These are phyloP conservation scores for Ganaspis brasiliensis DNA, from an alignment of 2,888 invertebrate species.

Conservation along the genomic window DNA sequence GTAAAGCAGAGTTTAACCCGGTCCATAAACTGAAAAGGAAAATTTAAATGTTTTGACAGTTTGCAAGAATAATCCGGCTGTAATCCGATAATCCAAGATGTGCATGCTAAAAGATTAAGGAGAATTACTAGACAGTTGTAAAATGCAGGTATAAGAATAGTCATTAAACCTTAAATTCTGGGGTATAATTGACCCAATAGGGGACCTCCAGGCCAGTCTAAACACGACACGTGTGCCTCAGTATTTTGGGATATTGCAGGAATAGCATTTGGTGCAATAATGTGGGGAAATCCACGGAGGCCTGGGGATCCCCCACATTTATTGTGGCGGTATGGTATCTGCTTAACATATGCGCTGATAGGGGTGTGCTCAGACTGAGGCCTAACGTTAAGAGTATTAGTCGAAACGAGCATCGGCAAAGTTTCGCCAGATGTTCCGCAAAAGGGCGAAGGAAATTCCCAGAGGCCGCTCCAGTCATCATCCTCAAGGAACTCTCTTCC, in stretches of 20 bases:
- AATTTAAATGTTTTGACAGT: conserved; percentile 27
- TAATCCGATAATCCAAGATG: conserved; percentile 6
- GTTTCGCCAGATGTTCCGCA: conserved; percentile 72
- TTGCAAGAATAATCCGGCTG: conserved; percentile 4
- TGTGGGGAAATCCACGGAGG: conserved; percentile 38
- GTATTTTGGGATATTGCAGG: conserved; percentile 28
- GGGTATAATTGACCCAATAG: background rate
- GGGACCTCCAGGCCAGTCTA: background rate
- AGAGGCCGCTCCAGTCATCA: conserved; percentile 54
- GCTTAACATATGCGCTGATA: conserved; percentile 76
- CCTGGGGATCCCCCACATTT: conserved; percentile 57
- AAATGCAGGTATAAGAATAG: background rate
- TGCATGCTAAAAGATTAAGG: background rate
- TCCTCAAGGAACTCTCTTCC: conserved; percentile 49
- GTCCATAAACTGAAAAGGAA: background rate
- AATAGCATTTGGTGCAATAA: conserved; percentile 56
- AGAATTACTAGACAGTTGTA: background rate
- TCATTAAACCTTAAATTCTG: conserved; percentile 16
- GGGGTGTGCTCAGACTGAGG: conserved; percentile 69
- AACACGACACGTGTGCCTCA: conserved; percentile 35
- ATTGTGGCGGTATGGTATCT: conserved; percentile 68
- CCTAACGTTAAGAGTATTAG: conserved; percentile 49
- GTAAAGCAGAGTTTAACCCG: background rate
- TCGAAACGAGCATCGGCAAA: conserved; percentile 51
- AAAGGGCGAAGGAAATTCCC: conserved; percentile 73